Evolutionary conservation across 1,140 invertebrate genomes (phyloP).

Genomic region (Triops cancriformis): DNA sequence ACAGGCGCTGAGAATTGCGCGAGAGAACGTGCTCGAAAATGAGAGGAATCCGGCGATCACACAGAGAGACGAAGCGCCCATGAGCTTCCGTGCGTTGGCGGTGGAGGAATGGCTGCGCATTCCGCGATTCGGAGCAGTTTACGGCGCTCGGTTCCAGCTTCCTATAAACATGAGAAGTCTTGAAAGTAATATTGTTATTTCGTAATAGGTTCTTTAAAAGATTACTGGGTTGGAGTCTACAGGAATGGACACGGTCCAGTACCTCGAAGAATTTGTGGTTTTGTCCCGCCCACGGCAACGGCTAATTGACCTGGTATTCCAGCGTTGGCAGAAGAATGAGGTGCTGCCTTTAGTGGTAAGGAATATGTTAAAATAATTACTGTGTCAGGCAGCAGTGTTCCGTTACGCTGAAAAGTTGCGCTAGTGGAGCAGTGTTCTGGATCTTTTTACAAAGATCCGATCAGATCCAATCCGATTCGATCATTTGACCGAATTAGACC

Average conservation of each 20-base stretch:
- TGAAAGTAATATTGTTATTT: neutral
- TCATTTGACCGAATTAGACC: no score
- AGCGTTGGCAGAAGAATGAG: neutral
- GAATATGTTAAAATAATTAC: no score
- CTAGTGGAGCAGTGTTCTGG: no score
- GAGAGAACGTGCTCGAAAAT: neutral
- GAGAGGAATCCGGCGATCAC: neutral
- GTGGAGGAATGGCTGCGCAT: slow-evolving; percentile 10
- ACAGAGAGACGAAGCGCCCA: neutral
- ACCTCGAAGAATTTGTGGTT: slow-evolving; percentile 19
- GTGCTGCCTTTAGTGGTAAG: neutral
- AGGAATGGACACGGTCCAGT: slow-evolving; percentile 18
- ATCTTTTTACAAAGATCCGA: no score
- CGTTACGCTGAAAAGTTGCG: no score
- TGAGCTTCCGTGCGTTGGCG: neutral
- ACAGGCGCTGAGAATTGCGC: neutral
- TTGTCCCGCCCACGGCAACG: slow-evolving; percentile 17
- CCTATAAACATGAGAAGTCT: slow-evolving; percentile 20
- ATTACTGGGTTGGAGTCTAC: no score
- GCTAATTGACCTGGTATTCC: slow-evolving; percentile 20
- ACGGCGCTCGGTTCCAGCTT: slow-evolving; percentile 25
- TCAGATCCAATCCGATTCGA: no score
- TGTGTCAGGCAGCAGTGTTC: no score
- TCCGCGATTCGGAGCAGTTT: slow-evolving; percentile 19
- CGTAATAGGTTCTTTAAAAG: no score